These are phyloP conservation scores for Dreissena polymorpha DNA, from an alignment of 1,140 invertebrate genomes.

Conservation along the genomic window DNA sequence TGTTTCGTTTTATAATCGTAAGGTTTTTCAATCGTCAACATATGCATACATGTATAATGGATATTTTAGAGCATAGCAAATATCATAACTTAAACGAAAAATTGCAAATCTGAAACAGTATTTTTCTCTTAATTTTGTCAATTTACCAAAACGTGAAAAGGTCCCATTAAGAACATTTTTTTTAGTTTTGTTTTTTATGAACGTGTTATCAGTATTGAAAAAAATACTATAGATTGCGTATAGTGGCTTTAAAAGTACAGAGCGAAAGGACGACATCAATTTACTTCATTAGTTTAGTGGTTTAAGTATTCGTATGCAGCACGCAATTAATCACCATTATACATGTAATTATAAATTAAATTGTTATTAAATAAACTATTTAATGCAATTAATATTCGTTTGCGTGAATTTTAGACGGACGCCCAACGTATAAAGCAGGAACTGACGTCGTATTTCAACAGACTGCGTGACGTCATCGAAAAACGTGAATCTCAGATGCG, in stretches of 20 bases:
- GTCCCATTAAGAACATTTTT: neutral
- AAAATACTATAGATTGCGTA: neutral
- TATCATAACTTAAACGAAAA: too few relatives aligned
- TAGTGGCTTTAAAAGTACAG: neutral
- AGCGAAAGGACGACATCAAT: neutral
- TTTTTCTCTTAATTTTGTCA: too few relatives aligned
- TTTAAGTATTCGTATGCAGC: neutral
- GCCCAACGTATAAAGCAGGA: conserved; percentile 26
- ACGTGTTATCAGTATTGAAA: neutral
- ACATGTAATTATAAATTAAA: neutral
- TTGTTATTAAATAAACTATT: neutral
- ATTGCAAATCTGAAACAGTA: too few relatives aligned
- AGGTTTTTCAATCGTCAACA: too few relatives aligned
- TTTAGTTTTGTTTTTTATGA: neutral
- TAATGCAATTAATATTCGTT: neutral
- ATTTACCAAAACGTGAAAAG: too few relatives aligned
- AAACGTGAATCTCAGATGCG: conserved; percentile 17
- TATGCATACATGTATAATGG: too few relatives aligned
- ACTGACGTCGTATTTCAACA: conserved; percentile 16
- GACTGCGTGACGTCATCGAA: conserved; percentile 21
- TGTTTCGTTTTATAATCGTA: too few relatives aligned
- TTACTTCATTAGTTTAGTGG: neutral
- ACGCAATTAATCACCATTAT: too few relatives aligned
- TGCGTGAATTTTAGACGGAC: conserved; percentile 2
- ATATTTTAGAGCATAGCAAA: too few relatives aligned